Percentiles rank a stretch among this genome's conserved stretches.
phyloP scores from a whole-genome alignment of 1,140 invertebrate species.

The Propsilocerus akamusi region DNA sequence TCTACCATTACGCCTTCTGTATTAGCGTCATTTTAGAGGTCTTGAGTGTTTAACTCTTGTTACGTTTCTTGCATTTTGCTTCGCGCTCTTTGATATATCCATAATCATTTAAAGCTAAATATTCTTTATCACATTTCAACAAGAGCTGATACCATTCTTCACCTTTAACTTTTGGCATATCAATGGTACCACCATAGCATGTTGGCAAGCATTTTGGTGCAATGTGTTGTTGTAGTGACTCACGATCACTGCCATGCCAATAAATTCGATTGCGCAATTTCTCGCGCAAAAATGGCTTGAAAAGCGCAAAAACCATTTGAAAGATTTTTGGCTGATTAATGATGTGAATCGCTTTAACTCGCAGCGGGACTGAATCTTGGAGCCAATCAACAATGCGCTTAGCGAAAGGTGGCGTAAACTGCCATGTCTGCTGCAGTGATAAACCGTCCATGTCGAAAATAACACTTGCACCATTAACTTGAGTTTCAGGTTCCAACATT shows the following conservation, averaged over 20 bases:
- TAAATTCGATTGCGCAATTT: conserved; percentile 55
- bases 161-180: conserved; percentile 41
- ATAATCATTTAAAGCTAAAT: conserved; percentile 52
- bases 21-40: too few species aligned
- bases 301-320: conserved; percentile 69
- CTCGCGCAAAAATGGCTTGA: conserved; percentile 68
- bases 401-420: conserved; percentile 63
- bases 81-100: conserved; percentile 42
- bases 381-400: conserved; percentile 66
- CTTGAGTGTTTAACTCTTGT: conserved; percentile 12
- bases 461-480: conserved; percentile 55
- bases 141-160: conserved; percentile 52
- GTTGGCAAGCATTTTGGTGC: conserved; percentile 57
- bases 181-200: conserved; percentile 56
- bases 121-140: conserved; percentile 49
- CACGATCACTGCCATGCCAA: conserved; percentile 67
- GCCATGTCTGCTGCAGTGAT: conserved; percentile 57
- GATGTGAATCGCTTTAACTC: conserved; percentile 71
- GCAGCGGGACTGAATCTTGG: conserved; percentile 59
- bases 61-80: neutral
- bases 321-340: conserved; percentile 78
- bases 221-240: conserved; percentile 59
- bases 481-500: conserved; percentile 56
- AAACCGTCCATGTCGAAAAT: conserved; percentile 73
- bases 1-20: too few species aligned